Evolutionary conservation across 2,797 vertebrate species (phyloP), one percentile per base, ranked within the genome.

Genomic region (Rhinophrynus dorsalis): DNA sequence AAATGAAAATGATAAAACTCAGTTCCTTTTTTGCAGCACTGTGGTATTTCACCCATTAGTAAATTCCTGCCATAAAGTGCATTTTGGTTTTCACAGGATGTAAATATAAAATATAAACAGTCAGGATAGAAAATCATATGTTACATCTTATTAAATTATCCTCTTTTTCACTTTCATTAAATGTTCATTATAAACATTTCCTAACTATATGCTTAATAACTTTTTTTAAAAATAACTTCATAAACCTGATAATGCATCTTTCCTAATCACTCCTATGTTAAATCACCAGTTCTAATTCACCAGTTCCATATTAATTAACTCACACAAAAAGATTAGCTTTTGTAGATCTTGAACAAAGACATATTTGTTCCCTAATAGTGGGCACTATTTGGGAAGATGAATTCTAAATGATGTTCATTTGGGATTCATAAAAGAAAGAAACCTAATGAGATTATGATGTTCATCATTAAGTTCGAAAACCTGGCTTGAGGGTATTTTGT

Each of bases 401-500:
- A 68, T 74, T 81, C 89, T 84, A 82, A 88, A 89, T 87, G 78
- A 83, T 83, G 83, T 80, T 70, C 63, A 77, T 76, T 72, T 77
- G 78, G 78, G 76, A 82, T 81, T 85, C 86, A 82, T 81, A 79
- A 84, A 86, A 76, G 84, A 81, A 76, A 50, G 77, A 80, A 86
- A 80, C 56, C 71, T 70, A 80, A 82, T 79, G 59, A 73, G 77
- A 81, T 81, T 81, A 79, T 77, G 80, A 83, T 79, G 61, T 74
- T 77, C 81, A 80, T 88, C 86, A 88, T 85, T 82, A 80, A 70
- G 67, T 85, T 85, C 83, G 81, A 58, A 82, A 77, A 84, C 83
- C 73, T 62, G 67, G 79, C 82, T 83, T 77, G 73, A 81, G 84
- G 84, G 82, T 78, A 77, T 79, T 83, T 63, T 60, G 70, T 68